Evolutionary conservation across 2,113 vertebrate genomes (phyloP).

Genomic region (Caretta caretta): DNA sequence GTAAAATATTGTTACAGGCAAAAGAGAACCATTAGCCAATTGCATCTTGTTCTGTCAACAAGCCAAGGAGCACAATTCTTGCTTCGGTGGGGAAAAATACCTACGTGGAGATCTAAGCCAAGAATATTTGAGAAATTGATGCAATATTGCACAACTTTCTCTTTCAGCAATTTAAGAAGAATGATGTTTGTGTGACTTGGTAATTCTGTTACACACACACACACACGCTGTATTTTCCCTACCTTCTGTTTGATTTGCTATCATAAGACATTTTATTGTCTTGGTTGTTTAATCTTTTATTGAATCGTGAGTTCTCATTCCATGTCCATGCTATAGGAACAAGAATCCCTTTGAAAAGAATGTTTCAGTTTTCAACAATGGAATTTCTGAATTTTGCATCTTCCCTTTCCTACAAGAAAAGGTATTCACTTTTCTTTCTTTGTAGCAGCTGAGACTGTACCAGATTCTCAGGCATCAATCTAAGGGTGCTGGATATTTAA

Average conservation of each 20-base stretch:
- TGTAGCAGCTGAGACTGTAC: background rate
- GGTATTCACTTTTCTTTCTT: background rate
- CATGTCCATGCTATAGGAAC: background rate
- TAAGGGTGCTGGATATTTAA: background rate
- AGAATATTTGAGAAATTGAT: constrained; percentile 28
- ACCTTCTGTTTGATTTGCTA: constrained; percentile 44
- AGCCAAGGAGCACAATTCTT: constrained; percentile 28
- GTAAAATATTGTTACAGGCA: constrained; percentile 70
- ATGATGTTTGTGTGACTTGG: background rate
- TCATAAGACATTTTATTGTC: constrained; percentile 47
- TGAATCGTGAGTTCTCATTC: constrained; percentile 27
- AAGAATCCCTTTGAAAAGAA: background rate
- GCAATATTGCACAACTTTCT: background rate
- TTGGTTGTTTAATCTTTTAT: constrained; percentile 41
- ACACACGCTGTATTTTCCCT: background rate
- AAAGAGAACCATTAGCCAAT: constrained; percentile 68
- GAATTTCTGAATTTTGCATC: background rate
- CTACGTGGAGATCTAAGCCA: constrained; percentile 29
- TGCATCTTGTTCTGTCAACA: constrained; percentile 49
- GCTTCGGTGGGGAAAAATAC: background rate
- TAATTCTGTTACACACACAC: background rate
- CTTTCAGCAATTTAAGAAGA: background rate
- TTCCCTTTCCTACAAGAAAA: background rate
- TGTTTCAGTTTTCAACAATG: background rate
- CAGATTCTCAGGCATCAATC: background rate